Base-by-base conservation (phyloP, 2,888 invertebrate genomes). In the Ectemnius cavifrons region DNA sequence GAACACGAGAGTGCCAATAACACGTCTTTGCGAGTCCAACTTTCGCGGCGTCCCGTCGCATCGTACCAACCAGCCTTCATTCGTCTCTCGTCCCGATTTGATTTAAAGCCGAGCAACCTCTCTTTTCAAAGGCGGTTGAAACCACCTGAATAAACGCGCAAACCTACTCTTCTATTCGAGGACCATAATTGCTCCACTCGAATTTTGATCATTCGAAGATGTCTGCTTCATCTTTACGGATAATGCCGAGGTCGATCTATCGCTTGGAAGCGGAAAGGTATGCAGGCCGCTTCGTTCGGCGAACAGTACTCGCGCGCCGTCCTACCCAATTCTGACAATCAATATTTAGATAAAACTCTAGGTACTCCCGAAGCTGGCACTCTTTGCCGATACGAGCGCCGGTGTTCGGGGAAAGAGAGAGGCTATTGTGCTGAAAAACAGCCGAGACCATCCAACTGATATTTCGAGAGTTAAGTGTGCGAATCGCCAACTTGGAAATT, bases 401-500 rank as follows among this genome's bases (percentile, higher is more conserved):
- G 4, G 5, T 8, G 28, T 8, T 37, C 28, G 28, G 8, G 28
- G 28, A 37, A 37, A n/a, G n/a, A n/a, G 20, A 8, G 37, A 8
- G 37, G 37, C 37, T 37, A 37, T 37, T 37, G 37, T 37, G 37
- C 8, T 8, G 37, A 37, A 37, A 37, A 37, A 52, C 14, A 52
- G n/a, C 14, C 27, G 59, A 66, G 67, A 77, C 69, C 67, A 67
- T 28, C 27, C 62, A 47, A n/a, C 58, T 52, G 74, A 63, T 80
- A 80, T 78, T 81, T 78, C 73, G 67, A 73, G 75, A 49, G 37
- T 52, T 63, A 14, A 28, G 59, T 57, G 61, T 37, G 64, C 64
- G 77, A 71, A 80, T 82, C 80, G 83, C 83, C 83, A 73, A 66
- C 67, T 67, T 78, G 79, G 79, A 81, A 83, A 82, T 83, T 78